Evolutionary conservation across 2,113 vertebrate genomes (phyloP).

Genomic region (Neodontobutis hainanensis): DNA sequence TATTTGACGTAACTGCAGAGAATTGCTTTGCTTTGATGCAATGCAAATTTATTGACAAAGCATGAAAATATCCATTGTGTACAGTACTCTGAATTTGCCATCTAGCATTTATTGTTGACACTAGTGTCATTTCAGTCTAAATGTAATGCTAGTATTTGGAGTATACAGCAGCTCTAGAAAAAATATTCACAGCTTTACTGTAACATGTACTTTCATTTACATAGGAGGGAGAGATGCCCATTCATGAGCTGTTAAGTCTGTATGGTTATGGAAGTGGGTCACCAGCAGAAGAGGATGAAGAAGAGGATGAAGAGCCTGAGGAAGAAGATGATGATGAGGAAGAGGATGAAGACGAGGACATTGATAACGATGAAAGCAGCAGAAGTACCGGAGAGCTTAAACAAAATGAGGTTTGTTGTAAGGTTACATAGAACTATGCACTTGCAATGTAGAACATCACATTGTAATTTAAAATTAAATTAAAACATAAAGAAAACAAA

Average conservation of each 20-base stretch:
- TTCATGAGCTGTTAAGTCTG: slow-evolving; percentile 92
- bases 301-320: slow-evolving; percentile 85
- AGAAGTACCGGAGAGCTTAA: slow-evolving; percentile 86
- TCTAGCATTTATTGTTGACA: background rate
- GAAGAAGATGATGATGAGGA: slow-evolving; percentile 91
- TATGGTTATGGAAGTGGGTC: slow-evolving; percentile 91
- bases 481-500: too few relatives aligned
- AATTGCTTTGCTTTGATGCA: background rate
- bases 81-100: background rate
- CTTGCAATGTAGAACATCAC: too few relatives aligned
- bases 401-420: slow-evolving; percentile 66
- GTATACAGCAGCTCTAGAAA: too few relatives aligned
- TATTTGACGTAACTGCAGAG: background rate
- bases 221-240: slow-evolving; percentile 97
- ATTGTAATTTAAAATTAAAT: too few relatives aligned
- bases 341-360: slow-evolving; percentile 84
- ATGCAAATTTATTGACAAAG: background rate
- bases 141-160: background rate
- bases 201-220: slow-evolving; percentile 9
- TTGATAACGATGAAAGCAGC: slow-evolving; percentile 91
- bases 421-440: too few relatives aligned
- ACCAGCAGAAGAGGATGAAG: slow-evolving; percentile 85
- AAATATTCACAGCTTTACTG: background rate
- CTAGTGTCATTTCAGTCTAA: background rate
- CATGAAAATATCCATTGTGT: background rate